Evolutionary conservation across 1,140 invertebrate species (phyloP).

Genomic region (Micrasema minimum): DNA sequence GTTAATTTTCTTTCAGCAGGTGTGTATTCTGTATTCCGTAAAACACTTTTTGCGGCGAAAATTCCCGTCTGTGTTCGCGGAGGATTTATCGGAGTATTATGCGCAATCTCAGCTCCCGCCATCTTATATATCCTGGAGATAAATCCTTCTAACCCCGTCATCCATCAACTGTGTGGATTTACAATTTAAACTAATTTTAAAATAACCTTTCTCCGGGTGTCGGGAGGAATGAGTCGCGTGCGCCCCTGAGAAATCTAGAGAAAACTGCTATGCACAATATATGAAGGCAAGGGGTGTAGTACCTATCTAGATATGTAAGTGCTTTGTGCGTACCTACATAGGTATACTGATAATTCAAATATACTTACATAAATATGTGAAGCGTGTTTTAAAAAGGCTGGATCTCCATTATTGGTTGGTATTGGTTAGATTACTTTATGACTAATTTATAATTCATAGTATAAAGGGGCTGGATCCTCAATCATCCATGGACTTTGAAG

Average conservation of each 20-base stretch:
- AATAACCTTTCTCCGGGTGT: conserved; percentile 15
- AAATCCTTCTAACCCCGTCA: conserved; percentile 46
- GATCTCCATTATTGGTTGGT: too few species aligned
- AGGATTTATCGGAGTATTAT: conserved; percentile 54
- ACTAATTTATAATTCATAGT: too few species aligned
- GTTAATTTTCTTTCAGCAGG: conserved; percentile 37
- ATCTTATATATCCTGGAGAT: conserved; percentile 33
- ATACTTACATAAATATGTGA: too few species aligned
- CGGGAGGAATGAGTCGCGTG: conserved; percentile 1
- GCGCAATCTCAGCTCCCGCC: conserved; percentile 50
- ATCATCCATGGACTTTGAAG: too few species aligned
- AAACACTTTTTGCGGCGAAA: conserved; percentile 50
- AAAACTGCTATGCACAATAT: too few species aligned
- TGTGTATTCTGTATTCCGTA: conserved; percentile 32
- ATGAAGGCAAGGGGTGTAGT: too few species aligned
- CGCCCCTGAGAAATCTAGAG: not conserved
- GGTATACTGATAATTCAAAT: too few species aligned
- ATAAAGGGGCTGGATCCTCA: too few species aligned
- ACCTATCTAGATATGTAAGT: too few species aligned
- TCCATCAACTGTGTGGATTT: conserved; percentile 35
- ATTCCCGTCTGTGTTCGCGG: conserved; percentile 34
- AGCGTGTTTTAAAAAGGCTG: too few species aligned
- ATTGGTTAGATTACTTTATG: too few species aligned
- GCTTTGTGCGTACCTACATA: too few species aligned
- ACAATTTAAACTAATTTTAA: conserved; percentile 35